Conservation (phyloP, 2,797 vertebrate species). For the Sebastiscus tertius region DNA sequence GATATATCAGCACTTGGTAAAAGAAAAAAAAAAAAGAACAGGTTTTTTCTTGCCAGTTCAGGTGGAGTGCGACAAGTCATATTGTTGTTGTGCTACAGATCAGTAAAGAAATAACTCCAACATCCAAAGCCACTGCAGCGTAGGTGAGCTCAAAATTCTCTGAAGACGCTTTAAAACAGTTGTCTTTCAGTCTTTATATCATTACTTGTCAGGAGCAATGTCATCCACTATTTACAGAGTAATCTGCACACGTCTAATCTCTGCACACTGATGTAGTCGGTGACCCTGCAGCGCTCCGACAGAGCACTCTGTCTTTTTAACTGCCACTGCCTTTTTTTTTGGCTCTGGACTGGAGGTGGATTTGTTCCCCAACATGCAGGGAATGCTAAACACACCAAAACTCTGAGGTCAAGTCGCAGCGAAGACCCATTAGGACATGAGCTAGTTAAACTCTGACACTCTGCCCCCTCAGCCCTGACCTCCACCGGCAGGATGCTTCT, state of each 20-base stretch:
- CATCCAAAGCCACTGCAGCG: slow-evolving; percentile 10
- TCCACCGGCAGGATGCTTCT: slow-evolving; percentile 29
- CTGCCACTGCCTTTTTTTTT: slow-evolving; percentile 24
- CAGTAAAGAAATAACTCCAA: slow-evolving; percentile 20
- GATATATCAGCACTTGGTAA: slow-evolving; percentile 48
- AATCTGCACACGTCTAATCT: slow-evolving; percentile 42
- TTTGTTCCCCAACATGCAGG: slow-evolving; percentile 43
- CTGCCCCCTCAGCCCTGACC: slow-evolving; percentile 53
- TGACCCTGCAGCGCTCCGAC: slow-evolving; percentile 40
- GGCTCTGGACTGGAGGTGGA: slow-evolving; percentile 29
- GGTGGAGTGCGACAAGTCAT: slow-evolving; percentile 40
- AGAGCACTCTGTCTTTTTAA: slow-evolving; percentile 29
- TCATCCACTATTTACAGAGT: slow-evolving; percentile 32
- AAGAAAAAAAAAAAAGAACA: slow-evolving; percentile 15
- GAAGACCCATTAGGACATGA: slow-evolving; percentile 53
- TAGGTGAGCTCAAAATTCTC: slow-evolving; percentile 12
- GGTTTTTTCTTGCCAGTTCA: slow-evolving; percentile 32
- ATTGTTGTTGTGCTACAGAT: slow-evolving; percentile 18
- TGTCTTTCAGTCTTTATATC: slow-evolving; percentile 18
- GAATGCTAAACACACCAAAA: slow-evolving; percentile 58
- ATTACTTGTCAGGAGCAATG: slow-evolving; percentile 22
- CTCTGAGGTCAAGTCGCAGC: slow-evolving; percentile 44
- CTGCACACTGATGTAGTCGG: slow-evolving; percentile 10
- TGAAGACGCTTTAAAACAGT: background rate
- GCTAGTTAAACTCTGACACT: slow-evolving; percentile 66